Evolutionary conservation across 2,113 vertebrate genomes (phyloP).

Genomic region (Ammodytes marinus): DNA sequence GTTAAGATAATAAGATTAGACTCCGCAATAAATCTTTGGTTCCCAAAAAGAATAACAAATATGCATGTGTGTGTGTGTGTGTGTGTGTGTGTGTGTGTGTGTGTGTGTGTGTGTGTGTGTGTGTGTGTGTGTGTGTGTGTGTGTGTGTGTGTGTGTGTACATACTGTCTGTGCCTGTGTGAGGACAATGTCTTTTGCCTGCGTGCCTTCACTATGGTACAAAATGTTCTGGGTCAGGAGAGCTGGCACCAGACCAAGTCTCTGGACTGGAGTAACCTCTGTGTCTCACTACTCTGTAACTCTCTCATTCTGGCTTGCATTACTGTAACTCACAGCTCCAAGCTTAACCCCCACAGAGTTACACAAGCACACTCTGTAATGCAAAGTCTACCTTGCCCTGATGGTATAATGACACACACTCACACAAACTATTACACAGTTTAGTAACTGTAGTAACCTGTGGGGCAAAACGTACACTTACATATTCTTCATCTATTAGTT

Average conservation of each 20-base stretch:
- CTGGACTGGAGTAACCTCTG: slow-evolving; percentile 71
- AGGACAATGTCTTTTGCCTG: slow-evolving; percentile 52
- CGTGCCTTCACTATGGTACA: slow-evolving; percentile 62
- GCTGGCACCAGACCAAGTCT: slow-evolving; percentile 67
- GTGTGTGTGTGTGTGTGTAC: slow-evolving; percentile 14
- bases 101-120: slow-evolving; percentile 12
- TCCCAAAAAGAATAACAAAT: neutral
- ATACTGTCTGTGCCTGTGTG: slow-evolving; percentile 34
- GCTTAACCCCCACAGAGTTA: slow-evolving; percentile 33
- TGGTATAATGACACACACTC: neutral
- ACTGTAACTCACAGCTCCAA: slow-evolving; percentile 1
- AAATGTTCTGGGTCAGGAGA: slow-evolving; percentile 76
- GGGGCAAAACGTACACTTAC: no score
- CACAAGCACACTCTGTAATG: slow-evolving; percentile 5
- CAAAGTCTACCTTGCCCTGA: neutral
- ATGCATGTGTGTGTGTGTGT: neutral
- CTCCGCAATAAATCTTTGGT: slow-evolving; percentile 15
- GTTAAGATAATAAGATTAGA: slow-evolving; percentile 7
- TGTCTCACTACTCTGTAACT: slow-evolving; percentile 24
- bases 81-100: slow-evolving; percentile 13
- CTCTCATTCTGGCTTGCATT: slow-evolving; percentile 24
- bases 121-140: neutral
- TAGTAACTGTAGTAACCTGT: neutral
- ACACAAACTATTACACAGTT: neutral
- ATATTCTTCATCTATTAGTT: neutral